Conservation (phyloP, 2,888 invertebrate species). For the Xiphydria camelus region DNA sequence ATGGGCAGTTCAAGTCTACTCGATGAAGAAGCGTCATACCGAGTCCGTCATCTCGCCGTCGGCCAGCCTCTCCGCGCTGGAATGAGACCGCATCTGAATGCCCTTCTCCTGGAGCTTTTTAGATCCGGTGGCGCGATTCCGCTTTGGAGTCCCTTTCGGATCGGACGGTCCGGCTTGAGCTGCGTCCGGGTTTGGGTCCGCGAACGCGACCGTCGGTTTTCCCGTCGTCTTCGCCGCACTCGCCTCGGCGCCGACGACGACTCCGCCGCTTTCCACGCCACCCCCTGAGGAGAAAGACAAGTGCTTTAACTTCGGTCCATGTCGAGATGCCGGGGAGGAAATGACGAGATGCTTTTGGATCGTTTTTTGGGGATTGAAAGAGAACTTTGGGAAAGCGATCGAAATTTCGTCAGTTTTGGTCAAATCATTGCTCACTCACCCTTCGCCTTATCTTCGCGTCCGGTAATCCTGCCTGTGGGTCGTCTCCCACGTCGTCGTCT, state of each 20-base stretch:
- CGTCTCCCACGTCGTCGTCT: too few species aligned
- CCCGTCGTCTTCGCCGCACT: neutral
- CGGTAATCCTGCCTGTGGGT: constrained; percentile 28
- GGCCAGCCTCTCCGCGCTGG: constrained; percentile 29
- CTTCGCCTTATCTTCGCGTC: constrained; percentile 22
- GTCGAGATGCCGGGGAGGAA: too few species aligned
- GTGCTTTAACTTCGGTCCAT: too few species aligned
- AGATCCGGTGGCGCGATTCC: neutral
- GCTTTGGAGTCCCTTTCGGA: constrained; percentile 1
- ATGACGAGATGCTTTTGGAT: neutral
- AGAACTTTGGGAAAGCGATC: too few species aligned
- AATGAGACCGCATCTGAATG: constrained; percentile 34
- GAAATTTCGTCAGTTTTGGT: too few species aligned
- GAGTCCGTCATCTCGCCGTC: constrained; percentile 16
- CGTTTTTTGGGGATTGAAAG: too few species aligned
- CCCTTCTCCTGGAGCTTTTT: constrained; percentile 18
- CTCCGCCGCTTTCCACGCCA: neutral
- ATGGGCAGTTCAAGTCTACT: too few species aligned
- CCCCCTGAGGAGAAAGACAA: too few species aligned
- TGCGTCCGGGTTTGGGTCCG: too few species aligned
- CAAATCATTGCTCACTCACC: constrained; percentile 21
- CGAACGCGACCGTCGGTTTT: neutral
- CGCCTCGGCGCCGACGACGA: neutral
- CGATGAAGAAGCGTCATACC: too few species aligned
- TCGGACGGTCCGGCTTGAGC: neutral